Conservation (phyloP, 2,888 invertebrate genomes). For the Drosophila recens region DNA sequence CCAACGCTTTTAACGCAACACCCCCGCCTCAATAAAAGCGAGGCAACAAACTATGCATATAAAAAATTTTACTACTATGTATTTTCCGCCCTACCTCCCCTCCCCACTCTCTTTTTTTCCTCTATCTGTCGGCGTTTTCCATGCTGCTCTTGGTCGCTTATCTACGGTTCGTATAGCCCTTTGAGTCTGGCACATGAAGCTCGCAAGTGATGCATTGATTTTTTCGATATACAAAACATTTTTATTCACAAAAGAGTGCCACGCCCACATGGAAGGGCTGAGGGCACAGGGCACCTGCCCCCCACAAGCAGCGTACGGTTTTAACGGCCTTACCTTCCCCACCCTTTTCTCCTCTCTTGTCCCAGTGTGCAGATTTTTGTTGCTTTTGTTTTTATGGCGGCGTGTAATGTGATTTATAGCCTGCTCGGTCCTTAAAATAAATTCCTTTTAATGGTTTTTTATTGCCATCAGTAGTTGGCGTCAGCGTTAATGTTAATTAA, state of each 20-base stretch:
- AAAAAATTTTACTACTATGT: conserved; percentile 65
- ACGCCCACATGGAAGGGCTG: conserved; percentile 21
- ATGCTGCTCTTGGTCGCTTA: conserved; percentile 1
- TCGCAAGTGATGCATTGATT: conserved; percentile 71
- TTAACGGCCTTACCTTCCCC: conserved; percentile 38
- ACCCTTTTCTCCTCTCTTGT: not conserved
- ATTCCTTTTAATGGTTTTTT: conserved; percentile 80
- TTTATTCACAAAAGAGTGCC: conserved; percentile 47
- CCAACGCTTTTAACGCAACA: conserved; percentile 60
- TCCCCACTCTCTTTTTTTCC: not conserved
- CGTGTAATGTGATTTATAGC: conserved; percentile 79
- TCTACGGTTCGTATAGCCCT: conserved; percentile 31
- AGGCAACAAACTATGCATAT: conserved; percentile 73
- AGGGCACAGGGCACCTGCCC: conserved; percentile 43
- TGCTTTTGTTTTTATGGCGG: conserved; percentile 73
- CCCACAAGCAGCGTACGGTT: conserved; percentile 39
- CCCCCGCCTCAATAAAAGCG: conserved; percentile 37
- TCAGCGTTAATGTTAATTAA: conserved; percentile 80
- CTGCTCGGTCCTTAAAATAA: conserved; percentile 79
- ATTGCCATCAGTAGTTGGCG: conserved; percentile 77
- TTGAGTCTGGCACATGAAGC: conserved; percentile 10
- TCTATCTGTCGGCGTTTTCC: not conserved
- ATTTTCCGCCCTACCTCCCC: not conserved
- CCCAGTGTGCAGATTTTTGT: conserved; percentile 44
- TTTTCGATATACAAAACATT: conserved; percentile 71